A percentile compares a stretch with the other conserved stretches of the same genome.
Evolutionary conservation across 2,888 invertebrate species (phyloP).

Genomic region (Chrysotoxum bicinctum): DNA sequence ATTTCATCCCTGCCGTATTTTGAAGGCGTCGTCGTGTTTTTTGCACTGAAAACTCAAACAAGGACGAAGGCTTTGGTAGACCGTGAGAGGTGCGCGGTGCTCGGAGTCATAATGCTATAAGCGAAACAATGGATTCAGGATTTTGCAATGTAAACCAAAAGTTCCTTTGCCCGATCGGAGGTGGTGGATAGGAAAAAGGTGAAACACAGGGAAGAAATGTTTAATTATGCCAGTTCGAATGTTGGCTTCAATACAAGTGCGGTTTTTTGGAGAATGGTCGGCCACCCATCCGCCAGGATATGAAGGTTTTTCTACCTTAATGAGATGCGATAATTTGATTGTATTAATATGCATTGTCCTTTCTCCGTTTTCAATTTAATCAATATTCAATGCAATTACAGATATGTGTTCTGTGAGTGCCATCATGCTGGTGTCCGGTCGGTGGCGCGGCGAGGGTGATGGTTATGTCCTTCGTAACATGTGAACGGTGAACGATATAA

Average conservation of each 20-base stretch:
- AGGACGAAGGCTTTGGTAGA: neutral
- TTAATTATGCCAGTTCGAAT: slow-evolving; percentile 37
- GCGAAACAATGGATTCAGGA: slow-evolving; percentile 6
- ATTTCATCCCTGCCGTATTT: slow-evolving; percentile 11
- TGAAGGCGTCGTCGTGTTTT: slow-evolving; percentile 7
- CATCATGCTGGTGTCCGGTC: neutral
- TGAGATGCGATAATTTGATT: slow-evolving; percentile 68
- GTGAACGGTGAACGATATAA: slow-evolving; percentile 3
- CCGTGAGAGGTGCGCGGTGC: neutral
- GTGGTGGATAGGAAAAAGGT: neutral
- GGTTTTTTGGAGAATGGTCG: neutral
- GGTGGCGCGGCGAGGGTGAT: neutral
- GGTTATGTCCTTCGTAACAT: neutral
- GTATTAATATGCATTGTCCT: slow-evolving; percentile 61
- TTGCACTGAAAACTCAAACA: neutral
- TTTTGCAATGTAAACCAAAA: slow-evolving; percentile 12
- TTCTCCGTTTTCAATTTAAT: slow-evolving; percentile 61
- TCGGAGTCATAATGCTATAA: neutral
- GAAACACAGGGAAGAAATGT: neutral
- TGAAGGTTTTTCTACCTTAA: slow-evolving; percentile 27
- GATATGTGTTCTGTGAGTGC: slow-evolving; percentile 41
- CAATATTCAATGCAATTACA: slow-evolving; percentile 71
- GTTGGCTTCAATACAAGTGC: slow-evolving; percentile 8
- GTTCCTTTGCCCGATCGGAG: neutral
- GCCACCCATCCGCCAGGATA: too few relatives aligned